A percentile compares a stretch with the other conserved stretches of the same genome.
Conservation (phyloP, 2,888 invertebrate genomes). For the Himalopsyche anomala region DNA sequence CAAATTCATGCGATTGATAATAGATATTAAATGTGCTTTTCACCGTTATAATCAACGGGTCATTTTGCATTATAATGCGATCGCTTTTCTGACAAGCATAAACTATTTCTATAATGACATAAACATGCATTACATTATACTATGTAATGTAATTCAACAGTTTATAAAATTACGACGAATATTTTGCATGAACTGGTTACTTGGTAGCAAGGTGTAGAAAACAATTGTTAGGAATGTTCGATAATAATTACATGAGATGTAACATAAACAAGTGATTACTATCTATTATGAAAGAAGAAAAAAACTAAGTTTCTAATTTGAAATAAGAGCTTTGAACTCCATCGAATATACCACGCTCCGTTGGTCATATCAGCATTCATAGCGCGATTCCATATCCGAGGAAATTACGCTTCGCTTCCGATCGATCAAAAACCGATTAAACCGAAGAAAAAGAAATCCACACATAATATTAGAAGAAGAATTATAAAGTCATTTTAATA, state of each 20-base stretch:
- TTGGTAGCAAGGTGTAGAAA: background rate
- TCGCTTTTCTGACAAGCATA: background rate
- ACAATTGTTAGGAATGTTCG: background rate
- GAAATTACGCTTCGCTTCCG: background rate
- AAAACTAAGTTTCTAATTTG: constrained; percentile 8
- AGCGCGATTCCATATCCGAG: background rate
- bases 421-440: constrained; percentile 7
- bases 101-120: background rate
- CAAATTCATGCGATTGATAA: background rate
- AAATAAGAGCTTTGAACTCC: constrained; percentile 2
- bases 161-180: background rate
- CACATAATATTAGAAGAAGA: background rate
- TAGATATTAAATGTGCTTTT: background rate
- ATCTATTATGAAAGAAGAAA: background rate
- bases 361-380: background rate
- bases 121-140: background rate
- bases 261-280: background rate
- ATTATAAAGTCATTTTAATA: background rate
- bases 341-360: background rate
- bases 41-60: constrained; percentile 3
- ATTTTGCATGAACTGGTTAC: too few relatives aligned
- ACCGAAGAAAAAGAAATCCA: background rate
- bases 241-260: constrained; percentile 4
- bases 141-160: background rate
- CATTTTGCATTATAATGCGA: background rate